Evolutionary conservation across 53 echinoderm and acorn worm species (phyloP).

Genomic region (Mesocentrotus franciscanus): DNA sequence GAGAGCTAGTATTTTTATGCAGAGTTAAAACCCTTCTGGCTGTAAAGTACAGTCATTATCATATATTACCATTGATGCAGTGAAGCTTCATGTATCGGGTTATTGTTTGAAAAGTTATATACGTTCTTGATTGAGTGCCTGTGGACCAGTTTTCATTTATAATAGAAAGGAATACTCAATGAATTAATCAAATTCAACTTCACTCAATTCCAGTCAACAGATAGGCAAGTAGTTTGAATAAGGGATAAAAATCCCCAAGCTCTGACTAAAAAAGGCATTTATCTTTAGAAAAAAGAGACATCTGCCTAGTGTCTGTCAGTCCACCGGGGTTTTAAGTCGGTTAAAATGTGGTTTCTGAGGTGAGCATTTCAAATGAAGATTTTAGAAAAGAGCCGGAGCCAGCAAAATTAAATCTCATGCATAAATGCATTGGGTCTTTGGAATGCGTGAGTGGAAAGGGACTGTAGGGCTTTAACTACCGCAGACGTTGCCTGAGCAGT

Average conservation of each 20-base stretch:
- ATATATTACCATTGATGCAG: no score
- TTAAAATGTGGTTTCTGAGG: conserved; percentile 49
- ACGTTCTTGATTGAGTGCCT: not conserved
- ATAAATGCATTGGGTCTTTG: conserved; percentile 48
- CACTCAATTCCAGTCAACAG: not conserved
- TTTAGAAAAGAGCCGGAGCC: conserved; percentile 4
- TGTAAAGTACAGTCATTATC: no score
- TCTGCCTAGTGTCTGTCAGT: not conserved
- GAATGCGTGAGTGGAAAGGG: not conserved
- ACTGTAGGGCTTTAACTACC: conserved; percentile 17
- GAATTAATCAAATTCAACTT: not conserved
- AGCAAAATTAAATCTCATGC: conserved; percentile 55
- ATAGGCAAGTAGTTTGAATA: not conserved
- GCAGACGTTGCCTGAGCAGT: conserved; percentile 1
- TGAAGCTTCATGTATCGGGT: no score
- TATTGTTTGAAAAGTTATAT: not conserved
- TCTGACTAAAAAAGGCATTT: conserved; percentile 13
- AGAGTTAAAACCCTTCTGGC: no score
- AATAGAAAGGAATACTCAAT: not conserved
- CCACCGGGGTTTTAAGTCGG: conserved; percentile 47
- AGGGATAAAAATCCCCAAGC: conserved; percentile 12
- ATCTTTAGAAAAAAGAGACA: conserved; percentile 14
- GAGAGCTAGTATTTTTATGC: no score
- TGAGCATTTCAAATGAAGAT: conserved; percentile 30
- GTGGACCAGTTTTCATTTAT: not conserved